A percentile compares a stretch with the other conserved stretches of the same genome.
These are phyloP conservation scores for Trochalopteron elliotii DNA, from an alignment of 2,113 vertebrate genomes.

Conservation along the genomic window DNA sequence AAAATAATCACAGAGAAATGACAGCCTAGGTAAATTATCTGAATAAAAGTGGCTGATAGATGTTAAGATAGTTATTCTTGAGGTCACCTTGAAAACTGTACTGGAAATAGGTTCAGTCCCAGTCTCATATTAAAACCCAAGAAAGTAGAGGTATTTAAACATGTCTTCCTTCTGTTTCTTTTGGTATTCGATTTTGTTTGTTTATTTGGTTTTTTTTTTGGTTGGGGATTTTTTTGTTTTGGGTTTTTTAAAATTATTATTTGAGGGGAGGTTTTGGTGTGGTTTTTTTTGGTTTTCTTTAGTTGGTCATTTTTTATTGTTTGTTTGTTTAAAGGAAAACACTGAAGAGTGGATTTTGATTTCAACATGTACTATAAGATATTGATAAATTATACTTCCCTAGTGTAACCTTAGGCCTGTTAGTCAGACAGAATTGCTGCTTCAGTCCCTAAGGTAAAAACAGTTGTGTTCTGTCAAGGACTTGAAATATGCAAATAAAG, in stretches of 20 bases:
- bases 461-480: background rate
- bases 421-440: background rate
- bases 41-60: background rate
- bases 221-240: background rate
- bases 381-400: background rate
- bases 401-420: background rate
- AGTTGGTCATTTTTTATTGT: background rate
- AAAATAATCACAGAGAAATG: slow-evolving; percentile 22
- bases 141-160: background rate
- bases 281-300: background rate
- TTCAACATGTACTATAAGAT: background rate
- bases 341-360: background rate
- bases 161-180: background rate
- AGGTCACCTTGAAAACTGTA: slow-evolving; percentile 22
- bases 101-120: background rate
- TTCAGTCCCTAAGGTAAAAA: background rate
- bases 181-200: too few species aligned
- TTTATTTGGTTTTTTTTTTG: background rate
- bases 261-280: background rate
- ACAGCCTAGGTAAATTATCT: slow-evolving; percentile 30
- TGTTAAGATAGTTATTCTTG: background rate
- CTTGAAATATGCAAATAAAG: background rate
- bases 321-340: background rate
- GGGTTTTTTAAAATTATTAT: background rate
- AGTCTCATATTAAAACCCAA: background rate